Conservation (phyloP, 2,797 vertebrate species). For the Parauchenoglanis ngamensis region DNA sequence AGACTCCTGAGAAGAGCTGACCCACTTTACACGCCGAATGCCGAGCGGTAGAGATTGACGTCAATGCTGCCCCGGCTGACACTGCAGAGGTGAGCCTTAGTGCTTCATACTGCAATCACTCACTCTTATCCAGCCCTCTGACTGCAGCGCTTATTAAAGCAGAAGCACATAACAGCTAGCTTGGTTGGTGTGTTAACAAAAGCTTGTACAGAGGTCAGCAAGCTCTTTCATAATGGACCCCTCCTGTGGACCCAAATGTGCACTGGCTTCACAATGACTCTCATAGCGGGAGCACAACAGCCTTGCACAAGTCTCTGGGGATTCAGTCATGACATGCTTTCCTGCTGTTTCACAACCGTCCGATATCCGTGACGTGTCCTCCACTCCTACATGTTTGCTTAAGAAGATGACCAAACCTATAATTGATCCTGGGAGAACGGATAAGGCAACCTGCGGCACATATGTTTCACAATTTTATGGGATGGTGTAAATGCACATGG, state of each 20-base stretch:
- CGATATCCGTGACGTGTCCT: constrained; percentile 25
- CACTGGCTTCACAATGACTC: constrained; percentile 22
- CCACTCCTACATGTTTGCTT: constrained; percentile 39
- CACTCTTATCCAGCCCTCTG: constrained; percentile 29
- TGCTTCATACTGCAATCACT: constrained; percentile 46
- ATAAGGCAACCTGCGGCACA: neutral
- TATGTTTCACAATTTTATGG: constrained; percentile 9
- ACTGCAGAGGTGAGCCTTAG: constrained; percentile 47
- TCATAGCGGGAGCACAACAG: constrained; percentile 19
- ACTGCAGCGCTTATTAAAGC: constrained; percentile 30
- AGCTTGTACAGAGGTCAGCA: constrained; percentile 48
- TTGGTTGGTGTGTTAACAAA: constrained; percentile 45
- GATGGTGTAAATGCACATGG: neutral
- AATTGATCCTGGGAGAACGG: constrained; percentile 17
- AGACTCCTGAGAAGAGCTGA: constrained; percentile 77
- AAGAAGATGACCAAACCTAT: constrained; percentile 34
- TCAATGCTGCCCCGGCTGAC: constrained; percentile 69
- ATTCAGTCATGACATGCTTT: constrained; percentile 28
- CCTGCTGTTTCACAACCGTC: constrained; percentile 40
- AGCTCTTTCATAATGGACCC: constrained; percentile 30
- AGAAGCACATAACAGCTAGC: constrained; percentile 25
- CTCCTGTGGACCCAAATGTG: constrained; percentile 21
- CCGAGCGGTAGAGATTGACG: constrained; percentile 78
- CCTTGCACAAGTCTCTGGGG: constrained; percentile 43
- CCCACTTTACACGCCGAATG: constrained; percentile 81